Conservation (phyloP, 2,113 vertebrate genomes). For the Peromyscus maniculatus region DNA sequence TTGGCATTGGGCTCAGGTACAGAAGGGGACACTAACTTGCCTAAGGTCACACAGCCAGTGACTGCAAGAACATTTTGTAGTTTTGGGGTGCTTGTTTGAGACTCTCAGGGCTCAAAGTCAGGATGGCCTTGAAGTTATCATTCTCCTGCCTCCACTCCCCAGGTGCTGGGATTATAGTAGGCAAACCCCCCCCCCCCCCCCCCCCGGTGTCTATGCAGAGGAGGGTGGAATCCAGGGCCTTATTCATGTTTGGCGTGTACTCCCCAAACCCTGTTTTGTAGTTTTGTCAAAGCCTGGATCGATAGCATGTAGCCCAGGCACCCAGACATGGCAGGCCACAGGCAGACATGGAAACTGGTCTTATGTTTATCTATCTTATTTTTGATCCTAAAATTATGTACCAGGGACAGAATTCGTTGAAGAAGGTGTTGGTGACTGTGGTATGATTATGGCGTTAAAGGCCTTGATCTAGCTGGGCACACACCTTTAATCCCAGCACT, state of each 20-base stretch:
- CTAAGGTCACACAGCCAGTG: not conserved
- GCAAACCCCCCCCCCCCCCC: too few species aligned
- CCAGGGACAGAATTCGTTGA: conserved; percentile 11
- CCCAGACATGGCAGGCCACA: not conserved
- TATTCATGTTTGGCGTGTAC: not conserved
- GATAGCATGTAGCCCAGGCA: not conserved
- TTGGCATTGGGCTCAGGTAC: not conserved
- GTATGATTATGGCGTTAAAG: not conserved
- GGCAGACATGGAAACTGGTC: conserved; percentile 1
- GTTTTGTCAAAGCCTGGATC: not conserved
- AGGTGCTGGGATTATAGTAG: not conserved
- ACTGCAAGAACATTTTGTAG: not conserved
- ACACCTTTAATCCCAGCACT: not conserved
- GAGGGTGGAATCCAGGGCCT: not conserved
- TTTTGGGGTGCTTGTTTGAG: not conserved
- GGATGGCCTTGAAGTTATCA: not conserved
- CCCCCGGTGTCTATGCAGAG: too few species aligned
- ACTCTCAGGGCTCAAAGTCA: not conserved
- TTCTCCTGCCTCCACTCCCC: not conserved
- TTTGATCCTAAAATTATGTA: conserved; percentile 41
- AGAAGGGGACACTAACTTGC: not conserved
- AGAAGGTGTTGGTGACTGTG: not conserved
- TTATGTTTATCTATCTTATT: not conserved
- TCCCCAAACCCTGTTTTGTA: not conserved
- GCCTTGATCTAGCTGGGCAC: not conserved